Percentiles rank a stretch among this genome's conserved stretches.
phyloP scores from a whole-genome alignment of 2,113 vertebrate genomes.

The Lucifuga dentata region DNA sequence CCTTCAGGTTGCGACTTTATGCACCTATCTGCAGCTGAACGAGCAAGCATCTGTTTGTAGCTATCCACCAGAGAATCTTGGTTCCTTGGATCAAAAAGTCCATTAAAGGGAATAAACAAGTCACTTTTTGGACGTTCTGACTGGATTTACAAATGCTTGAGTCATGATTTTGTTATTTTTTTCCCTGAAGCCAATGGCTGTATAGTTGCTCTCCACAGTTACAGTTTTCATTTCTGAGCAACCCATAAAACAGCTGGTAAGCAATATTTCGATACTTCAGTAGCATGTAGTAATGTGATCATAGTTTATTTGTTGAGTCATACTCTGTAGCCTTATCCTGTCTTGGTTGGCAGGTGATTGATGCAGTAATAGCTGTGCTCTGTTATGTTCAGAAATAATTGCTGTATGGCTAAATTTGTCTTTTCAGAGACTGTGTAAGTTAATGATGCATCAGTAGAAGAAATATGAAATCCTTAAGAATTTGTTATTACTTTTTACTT shows the following conservation, averaged over 20 bases:
- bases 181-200: slow-evolving; percentile 47
- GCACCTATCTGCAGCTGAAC: slow-evolving; percentile 56
- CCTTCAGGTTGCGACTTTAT: slow-evolving; percentile 58
- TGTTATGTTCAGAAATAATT: neutral
- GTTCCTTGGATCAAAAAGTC: slow-evolving; percentile 27
- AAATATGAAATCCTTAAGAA: neutral
- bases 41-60: slow-evolving; percentile 24
- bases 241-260: slow-evolving; percentile 58
- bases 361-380: neutral
- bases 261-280: slow-evolving; percentile 8
- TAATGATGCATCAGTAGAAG: neutral
- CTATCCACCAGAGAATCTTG: slow-evolving; percentile 1
- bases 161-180: slow-evolving; percentile 60
- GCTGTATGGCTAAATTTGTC: neutral
- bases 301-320: slow-evolving; percentile 10
- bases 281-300: slow-evolving; percentile 8
- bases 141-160: slow-evolving; percentile 65
- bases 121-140: slow-evolving; percentile 17
- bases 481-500: neutral
- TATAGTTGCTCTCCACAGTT: slow-evolving; percentile 50
- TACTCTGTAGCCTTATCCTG: neutral
- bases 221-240: slow-evolving; percentile 36
- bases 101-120: neutral
- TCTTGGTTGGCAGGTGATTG: too few relatives aligned
- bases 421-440: neutral